These are phyloP conservation scores for Cataglyphis cursor DNA, from an alignment of 2,888 invertebrate genomes.

Conservation along the genomic window DNA sequence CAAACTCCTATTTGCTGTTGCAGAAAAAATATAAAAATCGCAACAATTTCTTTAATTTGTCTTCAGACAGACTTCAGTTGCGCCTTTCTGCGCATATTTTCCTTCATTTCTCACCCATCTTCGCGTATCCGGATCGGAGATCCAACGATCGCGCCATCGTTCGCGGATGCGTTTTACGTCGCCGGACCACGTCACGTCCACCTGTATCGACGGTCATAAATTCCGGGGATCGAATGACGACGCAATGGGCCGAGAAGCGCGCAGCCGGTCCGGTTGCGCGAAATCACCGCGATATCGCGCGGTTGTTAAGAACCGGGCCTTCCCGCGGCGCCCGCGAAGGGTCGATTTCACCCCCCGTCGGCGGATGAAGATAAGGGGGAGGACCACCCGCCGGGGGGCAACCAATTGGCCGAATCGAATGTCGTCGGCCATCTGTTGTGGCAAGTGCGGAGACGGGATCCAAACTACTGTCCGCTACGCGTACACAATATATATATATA, in stretches of 20 bases:
- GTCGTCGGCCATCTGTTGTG: constrained; percentile 75
- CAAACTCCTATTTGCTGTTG: background rate
- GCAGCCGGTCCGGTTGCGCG: constrained; percentile 22
- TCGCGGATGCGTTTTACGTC: background rate
- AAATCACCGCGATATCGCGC: constrained; percentile 27
- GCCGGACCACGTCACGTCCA: constrained; percentile 9
- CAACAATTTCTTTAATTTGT: background rate
- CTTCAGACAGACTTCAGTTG: too few species aligned
- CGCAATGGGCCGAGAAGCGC: constrained; percentile 36
- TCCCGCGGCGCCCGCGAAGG: constrained; percentile 45
- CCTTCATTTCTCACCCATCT: background rate
- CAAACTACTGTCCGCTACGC: background rate
- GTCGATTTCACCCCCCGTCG: constrained; percentile 54
- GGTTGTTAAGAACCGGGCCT: constrained; percentile 50
- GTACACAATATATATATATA: too few species aligned
- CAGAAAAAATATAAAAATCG: background rate
- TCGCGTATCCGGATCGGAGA: background rate
- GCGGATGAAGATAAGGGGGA: background rate
- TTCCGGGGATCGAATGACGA: constrained; percentile 17
- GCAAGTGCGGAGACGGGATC: constrained; percentile 37
- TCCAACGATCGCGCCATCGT: background rate
- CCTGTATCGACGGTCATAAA: constrained; percentile 30
- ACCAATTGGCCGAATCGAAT: constrained; percentile 79
- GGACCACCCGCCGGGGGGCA: constrained; percentile 73
- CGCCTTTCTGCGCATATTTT: background rate